These are phyloP conservation scores for Disparrhopalites patrizii DNA, from an alignment of 2,888 invertebrate species.

Conservation along the genomic window DNA sequence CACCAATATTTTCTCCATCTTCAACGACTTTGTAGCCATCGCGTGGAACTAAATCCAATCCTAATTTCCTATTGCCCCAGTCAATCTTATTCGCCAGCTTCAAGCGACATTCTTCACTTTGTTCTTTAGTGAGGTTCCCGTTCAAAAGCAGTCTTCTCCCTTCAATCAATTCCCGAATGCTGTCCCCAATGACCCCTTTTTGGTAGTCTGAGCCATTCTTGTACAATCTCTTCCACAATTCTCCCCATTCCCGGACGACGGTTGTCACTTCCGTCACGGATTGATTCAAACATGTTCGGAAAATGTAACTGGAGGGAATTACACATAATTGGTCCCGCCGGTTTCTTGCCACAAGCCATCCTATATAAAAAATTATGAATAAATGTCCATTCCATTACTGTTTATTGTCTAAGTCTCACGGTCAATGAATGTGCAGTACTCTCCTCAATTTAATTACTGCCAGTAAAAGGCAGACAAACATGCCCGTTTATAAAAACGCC, in stretches of 20 bases:
- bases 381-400: too few species aligned
- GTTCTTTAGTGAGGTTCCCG: conserved; percentile 86
- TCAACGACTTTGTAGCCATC: conserved; percentile 85
- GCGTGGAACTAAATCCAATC: conserved; percentile 85
- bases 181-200: conserved; percentile 63
- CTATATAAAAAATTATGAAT: background rate
- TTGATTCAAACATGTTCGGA: conserved; percentile 64
- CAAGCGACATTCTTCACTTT: conserved; percentile 77
- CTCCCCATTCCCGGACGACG: conserved; percentile 88
- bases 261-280: conserved; percentile 87
- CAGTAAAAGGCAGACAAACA: background rate
- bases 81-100: conserved; percentile 88
- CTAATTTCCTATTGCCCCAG: conserved; percentile 93
- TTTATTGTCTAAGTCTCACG: background rate
- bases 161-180: conserved; percentile 83
- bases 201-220: conserved; percentile 60
- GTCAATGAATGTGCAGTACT: background rate
- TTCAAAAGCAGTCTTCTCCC: conserved; percentile 78
- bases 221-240: conserved; percentile 86
- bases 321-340: conserved; percentile 9
- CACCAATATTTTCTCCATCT: conserved; percentile 74
- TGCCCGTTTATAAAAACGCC: background rate
- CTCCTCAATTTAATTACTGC: conserved; percentile 58
- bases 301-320: conserved; percentile 3
- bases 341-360: conserved; percentile 12